Base-by-base conservation (phyloP, 2,113 vertebrate species). In the Lepus europaeus region DNA sequence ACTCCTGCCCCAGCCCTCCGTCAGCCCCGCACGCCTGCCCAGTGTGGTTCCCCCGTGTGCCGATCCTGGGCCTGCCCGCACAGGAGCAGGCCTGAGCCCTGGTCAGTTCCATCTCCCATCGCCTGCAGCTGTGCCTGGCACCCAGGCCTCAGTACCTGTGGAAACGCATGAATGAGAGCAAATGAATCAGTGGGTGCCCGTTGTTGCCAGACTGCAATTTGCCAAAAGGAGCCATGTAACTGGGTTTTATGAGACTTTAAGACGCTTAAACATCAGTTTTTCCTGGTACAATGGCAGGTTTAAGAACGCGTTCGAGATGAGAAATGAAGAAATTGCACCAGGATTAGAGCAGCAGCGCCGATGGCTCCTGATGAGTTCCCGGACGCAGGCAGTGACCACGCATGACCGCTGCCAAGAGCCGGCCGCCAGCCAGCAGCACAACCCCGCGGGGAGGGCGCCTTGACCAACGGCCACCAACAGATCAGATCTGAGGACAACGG, bases 311-410 rank as follows among this genome's bases (percentile, higher is more conserved):
- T 29, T 64, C 45, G 20, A 45, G 59, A 3, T 64, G 23, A 27
- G 16, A 6, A 74, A 4, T 22, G 56, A 39, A 45, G 13, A 73
- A 63, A 33, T 10, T 19, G 17, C 13, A 9, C 39, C 36, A 56
- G 39, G 36, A 29, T 31, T 6, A 5, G 12, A 11, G 7, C 3
- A 68, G 36, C 3, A 3, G 23, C 5, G 2, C 64, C 13, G 5
- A 25, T 12, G 2, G 6, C 1, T 7, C 10, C n/a, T 80, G n/a
- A 20, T 5, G 6, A 49, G 53, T 25, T 61, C 11, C 9, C 6
- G 9, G 20, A 25, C 9, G 69, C 9, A 5, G 22, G n/a, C 25
- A 59, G 9, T 45, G 33, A 80, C 27, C 63, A 29, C 1, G 23
- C 25, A 22, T 4, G 10, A n/a, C 33, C 27, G 39, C 11, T 9